These are phyloP conservation scores for Lepilemur ruficaudatus DNA, from an alignment of 2,797 vertebrate species.

Conservation along the genomic window DNA sequence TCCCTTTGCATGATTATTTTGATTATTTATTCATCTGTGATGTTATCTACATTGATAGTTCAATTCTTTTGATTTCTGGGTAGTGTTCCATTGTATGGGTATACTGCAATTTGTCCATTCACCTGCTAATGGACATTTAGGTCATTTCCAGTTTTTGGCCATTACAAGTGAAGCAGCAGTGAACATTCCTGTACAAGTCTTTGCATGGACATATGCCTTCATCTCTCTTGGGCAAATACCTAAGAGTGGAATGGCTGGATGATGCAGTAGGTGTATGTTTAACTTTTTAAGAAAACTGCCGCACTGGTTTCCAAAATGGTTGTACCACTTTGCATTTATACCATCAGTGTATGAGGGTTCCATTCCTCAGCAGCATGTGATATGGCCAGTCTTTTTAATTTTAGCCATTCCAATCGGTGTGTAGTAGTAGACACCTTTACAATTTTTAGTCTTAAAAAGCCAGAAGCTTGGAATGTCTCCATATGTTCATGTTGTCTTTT, in stretches of 20 bases:
- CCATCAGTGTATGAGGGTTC: not conserved
- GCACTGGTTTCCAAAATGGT: not conserved
- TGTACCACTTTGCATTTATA: not conserved
- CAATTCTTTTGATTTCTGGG: not conserved
- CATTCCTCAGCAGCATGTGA: not conserved
- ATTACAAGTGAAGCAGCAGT: not conserved
- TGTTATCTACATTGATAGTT: not conserved
- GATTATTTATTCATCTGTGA: not conserved
- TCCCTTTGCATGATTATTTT: not conserved
- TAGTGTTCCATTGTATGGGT: not conserved
- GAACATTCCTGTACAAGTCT: not conserved
- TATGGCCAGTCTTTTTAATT: not conserved
- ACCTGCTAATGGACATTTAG: not conserved
- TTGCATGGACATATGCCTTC: not conserved
- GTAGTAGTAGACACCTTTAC: not conserved
- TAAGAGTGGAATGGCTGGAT: not conserved
- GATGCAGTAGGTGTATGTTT: not conserved
- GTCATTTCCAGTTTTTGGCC: not conserved
- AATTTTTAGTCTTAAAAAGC: not conserved
- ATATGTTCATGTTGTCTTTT: conserved; percentile 30
- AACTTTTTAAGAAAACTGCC: not conserved
- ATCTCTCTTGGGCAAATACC: not conserved
- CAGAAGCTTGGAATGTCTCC: not conserved
- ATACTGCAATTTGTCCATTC: not conserved
- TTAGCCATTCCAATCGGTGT: not conserved